These are phyloP conservation scores for Myopa tessellatipennis DNA, from an alignment of 2,888 invertebrate species.

Conservation along the genomic window DNA sequence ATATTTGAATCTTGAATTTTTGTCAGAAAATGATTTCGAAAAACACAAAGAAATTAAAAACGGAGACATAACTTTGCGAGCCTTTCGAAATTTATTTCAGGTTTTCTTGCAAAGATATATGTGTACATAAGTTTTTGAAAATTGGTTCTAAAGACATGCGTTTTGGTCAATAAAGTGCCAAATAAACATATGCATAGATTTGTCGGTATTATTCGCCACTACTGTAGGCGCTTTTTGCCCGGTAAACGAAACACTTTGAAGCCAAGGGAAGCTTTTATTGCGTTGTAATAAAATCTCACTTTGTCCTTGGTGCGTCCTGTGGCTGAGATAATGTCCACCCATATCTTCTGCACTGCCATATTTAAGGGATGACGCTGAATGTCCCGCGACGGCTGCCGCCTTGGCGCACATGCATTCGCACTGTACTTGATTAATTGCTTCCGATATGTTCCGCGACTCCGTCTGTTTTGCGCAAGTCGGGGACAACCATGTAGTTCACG, in stretches of 20 bases:
- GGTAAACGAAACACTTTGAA: not conserved
- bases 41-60: not conserved
- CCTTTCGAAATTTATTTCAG: no score
- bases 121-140: no score
- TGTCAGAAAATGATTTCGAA: not conserved
- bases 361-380: no score
- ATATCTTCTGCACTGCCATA: no score
- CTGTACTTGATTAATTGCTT: slow-evolving; percentile 53
- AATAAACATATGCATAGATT: no score
- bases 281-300: slow-evolving; percentile 36
- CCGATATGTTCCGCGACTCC: slow-evolving; percentile 46
- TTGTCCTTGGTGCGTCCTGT: slow-evolving; percentile 30
- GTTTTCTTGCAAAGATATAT: no score
- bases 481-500: slow-evolving; percentile 1
- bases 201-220: not conserved
- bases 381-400: no score
- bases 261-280: not conserved
- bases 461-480: slow-evolving; percentile 37
- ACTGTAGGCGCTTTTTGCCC: not conserved
- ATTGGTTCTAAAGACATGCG: no score
- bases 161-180: no score
- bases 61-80: not conserved
- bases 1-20: not conserved
- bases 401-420: slow-evolving; percentile 39
- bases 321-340: slow-evolving; percentile 14